Base-by-base conservation (phyloP, 2,797 vertebrate genomes). In the Scleropages formosus region DNA sequence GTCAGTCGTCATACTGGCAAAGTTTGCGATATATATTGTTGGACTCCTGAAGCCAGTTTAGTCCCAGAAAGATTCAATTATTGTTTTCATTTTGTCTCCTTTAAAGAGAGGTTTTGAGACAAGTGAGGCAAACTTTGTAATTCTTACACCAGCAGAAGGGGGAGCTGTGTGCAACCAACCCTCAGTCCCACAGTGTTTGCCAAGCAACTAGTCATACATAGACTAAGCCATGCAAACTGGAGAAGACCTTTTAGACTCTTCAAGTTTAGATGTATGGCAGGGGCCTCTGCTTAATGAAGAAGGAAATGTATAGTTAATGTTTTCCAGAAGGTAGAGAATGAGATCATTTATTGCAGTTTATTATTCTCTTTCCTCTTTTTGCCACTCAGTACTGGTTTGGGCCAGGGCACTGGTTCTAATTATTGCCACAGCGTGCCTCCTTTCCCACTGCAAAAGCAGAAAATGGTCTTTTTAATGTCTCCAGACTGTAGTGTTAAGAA, bases 321-420 rank as follows among this genome's bases (percentile, higher is more conserved):
- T 78, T 88, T 89, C 87, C 86, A 88, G 81, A 81, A 78, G 78
- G 65, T 81, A 80, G 82, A 65, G 56, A 80, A 75, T 89, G 87
- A 89, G 78, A 82, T 91, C 86, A 89, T 84, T 87, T 82, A 82
- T 80, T 84, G 78, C 84, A 72, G 20, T 65, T 73, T 78, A 62
- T 44, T 74, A 65, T 77, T 74, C 72, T 77, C 58, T 60, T 58
- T 1, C 58, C 58, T 51, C 56, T 47, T 65, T 74, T 66, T 67
- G 76, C 72, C 72, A 74, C 76, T 78, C 64, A 53, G 65, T 22
- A n/a, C 44, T 61, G 16, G 51, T 62, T 53, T 46, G 74, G 77
- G 26, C 64, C 65, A 78, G 27, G 15, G 53, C 16, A 62, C 66
- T 79, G 75, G 44, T 79, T 70, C 61, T 64, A 77, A 79, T 77